Conservation (phyloP, 2,113 vertebrate species). For the Takifugu bimaculatus region DNA sequence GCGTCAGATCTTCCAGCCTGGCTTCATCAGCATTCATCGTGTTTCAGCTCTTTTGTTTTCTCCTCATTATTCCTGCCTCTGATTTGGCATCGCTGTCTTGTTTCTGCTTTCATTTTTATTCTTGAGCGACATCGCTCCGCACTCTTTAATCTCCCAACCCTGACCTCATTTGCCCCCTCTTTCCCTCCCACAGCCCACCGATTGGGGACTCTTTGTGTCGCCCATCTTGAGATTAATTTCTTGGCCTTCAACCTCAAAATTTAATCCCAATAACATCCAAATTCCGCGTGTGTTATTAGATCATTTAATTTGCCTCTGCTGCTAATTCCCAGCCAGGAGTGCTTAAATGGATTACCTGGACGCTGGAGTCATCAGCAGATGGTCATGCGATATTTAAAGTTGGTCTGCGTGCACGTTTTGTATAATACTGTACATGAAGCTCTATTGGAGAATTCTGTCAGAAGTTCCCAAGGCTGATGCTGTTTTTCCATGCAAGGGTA, state of each 20-base stretch:
- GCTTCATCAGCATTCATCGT: constrained; percentile 27
- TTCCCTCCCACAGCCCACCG: no score
- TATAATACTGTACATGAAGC: neutral
- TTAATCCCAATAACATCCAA: no score
- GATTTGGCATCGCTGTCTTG: constrained; percentile 4
- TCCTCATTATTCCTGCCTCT: constrained; percentile 15
- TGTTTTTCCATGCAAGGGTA: no score
- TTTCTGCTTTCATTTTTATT: constrained; percentile 12
- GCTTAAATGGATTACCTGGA: constrained; percentile 8
- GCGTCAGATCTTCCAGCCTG: constrained; percentile 25
- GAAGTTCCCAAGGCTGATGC: neutral
- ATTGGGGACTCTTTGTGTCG: no score
- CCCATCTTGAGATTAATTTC: no score
- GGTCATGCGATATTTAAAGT: constrained; percentile 7
- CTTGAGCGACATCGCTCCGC: constrained; percentile 6
- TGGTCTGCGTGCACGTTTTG: neutral
- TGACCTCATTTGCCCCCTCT: no score
- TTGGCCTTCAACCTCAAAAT: no score
- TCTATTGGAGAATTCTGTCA: neutral
- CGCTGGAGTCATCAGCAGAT: constrained; percentile 12
- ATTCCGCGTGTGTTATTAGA: no score
- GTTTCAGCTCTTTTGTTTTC: constrained; percentile 3
- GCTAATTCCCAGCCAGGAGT: no score
- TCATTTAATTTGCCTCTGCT: no score
- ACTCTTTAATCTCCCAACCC: constrained; percentile 5